Evolutionary conservation across 1,140 invertebrate species (phyloP), one percentile per base, ranked within the genome.

Genomic region (Chironomus tepperi): DNA sequence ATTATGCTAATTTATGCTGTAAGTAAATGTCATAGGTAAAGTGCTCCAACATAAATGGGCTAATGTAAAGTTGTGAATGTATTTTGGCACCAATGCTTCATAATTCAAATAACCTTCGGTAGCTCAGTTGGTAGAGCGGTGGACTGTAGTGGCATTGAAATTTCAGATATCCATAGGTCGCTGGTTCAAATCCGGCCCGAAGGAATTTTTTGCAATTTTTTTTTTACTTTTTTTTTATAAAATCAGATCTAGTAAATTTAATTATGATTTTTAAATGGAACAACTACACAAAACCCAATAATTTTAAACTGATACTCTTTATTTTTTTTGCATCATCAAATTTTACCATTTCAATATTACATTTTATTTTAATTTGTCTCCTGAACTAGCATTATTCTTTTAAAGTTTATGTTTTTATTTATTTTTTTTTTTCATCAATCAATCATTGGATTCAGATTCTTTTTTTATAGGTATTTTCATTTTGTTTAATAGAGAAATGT

Each of bases 161-260:
- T 18, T 10, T 10, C 65, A 70, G 73, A 43, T 7, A 88, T 87
- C 86, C 85, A 87, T 86, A 87, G 85, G 86, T 88, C 87, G 86
- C 88, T 89, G 88, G 88, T 88, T 88, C 84, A 85, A 87, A 87
- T 86, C 86, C 87, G 87, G 87, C 85, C 87, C 87, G 87, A 87
- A 87, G 87, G 87, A 87, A 79, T 8, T 8, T 67, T 70, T 70
- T 34, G 24, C 24, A 2, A 34, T 5, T 34, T 34, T 34, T 34
- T 34, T 34, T 34, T 34, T 2, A 34, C 5, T 34, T 34, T 34
- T 34, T n/a, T n/a, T n/a, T n/a, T n/a, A n/a, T n/a, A n/a, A n/a
- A n/a, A n/a, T n/a, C n/a, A n/a, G n/a, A n/a, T n/a, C n/a, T n/a
- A n/a, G n/a, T n/a, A n/a, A n/a, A n/a, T n/a, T n/a, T n/a, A n/a